Conservation (phyloP, 2,113 vertebrate genomes). For the Corythoichthys haematopterus region DNA sequence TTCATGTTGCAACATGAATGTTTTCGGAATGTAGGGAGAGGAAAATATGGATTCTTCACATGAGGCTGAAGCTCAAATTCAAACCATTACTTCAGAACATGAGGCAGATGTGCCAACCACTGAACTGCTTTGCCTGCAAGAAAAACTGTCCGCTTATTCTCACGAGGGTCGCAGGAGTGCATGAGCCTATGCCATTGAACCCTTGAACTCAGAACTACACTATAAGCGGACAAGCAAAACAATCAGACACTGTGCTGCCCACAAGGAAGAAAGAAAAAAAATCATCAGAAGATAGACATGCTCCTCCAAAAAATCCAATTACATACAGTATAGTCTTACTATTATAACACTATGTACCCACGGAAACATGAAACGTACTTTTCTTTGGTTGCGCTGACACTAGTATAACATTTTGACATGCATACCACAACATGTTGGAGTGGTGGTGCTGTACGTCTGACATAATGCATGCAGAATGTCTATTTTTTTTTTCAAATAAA, state of each 20-base stretch:
- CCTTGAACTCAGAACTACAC: not conserved
- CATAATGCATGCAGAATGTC: not conserved
- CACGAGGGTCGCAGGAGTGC: too few relatives aligned
- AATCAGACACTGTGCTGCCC: too few relatives aligned
- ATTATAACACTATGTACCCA: not conserved
- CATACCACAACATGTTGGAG: slow-evolving; percentile 7
- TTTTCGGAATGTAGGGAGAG: not conserved
- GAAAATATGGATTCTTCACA: too few relatives aligned
- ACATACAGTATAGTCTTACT: not conserved
- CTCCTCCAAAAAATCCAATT: slow-evolving; percentile 10
- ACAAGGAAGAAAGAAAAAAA: not conserved
- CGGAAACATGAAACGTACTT: not conserved
- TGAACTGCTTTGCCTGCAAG: too few relatives aligned
- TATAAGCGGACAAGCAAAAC: too few relatives aligned
- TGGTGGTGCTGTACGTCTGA: not conserved
- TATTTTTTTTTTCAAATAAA: slow-evolving; percentile 59
- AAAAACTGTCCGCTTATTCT: too few relatives aligned
- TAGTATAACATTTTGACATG: slow-evolving; percentile 27
- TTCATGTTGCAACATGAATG: too few relatives aligned
- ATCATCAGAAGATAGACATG: not conserved
- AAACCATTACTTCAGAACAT: too few relatives aligned
- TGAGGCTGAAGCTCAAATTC: too few relatives aligned
- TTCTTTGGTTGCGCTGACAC: slow-evolving; percentile 28
- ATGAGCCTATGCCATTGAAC: not conserved
- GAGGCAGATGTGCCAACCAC: too few relatives aligned